Conservation (phyloP, 2,113 vertebrate genomes). For the Plectropomus leopardus region DNA sequence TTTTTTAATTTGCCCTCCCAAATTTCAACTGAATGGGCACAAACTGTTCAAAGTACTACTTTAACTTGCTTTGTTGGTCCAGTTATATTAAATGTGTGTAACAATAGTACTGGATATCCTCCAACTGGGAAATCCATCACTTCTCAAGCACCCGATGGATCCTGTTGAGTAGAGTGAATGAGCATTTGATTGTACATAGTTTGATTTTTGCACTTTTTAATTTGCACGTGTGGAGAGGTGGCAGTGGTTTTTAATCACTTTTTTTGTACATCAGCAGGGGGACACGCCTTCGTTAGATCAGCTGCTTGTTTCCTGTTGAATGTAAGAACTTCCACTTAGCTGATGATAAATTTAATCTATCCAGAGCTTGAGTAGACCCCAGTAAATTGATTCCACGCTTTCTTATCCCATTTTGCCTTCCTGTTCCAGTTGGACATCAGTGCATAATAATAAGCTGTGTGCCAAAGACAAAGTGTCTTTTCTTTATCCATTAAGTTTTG, state of each 20-base stretch:
- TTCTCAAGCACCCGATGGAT: constrained; percentile 83
- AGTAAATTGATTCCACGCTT: constrained; percentile 80
- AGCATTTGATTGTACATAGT: constrained; percentile 91
- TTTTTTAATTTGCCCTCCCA: constrained; percentile 76
- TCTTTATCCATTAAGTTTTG: constrained; percentile 79
- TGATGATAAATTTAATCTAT: constrained; percentile 73
- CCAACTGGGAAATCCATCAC: constrained; percentile 68
- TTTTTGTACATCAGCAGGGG: constrained; percentile 93
- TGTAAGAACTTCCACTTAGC: constrained; percentile 85
- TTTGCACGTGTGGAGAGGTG: constrained; percentile 96
- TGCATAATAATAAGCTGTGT: constrained; percentile 90
- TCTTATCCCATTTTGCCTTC: constrained; percentile 78
- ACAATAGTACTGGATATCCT: constrained; percentile 65
- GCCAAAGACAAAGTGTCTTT: constrained; percentile 94
- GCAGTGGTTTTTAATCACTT: constrained; percentile 98
- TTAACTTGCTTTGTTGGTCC: constrained; percentile 75
- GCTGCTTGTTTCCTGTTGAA: constrained; percentile 86
- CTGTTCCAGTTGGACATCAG: constrained; percentile 83
- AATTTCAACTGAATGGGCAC: constrained; percentile 81
- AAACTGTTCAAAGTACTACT: constrained; percentile 75
- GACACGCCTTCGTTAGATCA: constrained; percentile 83
- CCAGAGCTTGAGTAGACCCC: constrained; percentile 85
- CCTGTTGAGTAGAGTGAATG: constrained; percentile 87
- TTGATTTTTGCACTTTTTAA: constrained; percentile 97
- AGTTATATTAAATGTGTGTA: constrained; percentile 71